Base-by-base conservation (phyloP, 1,140 invertebrate genomes). In the Drosophila pseudoananassae region DNA sequence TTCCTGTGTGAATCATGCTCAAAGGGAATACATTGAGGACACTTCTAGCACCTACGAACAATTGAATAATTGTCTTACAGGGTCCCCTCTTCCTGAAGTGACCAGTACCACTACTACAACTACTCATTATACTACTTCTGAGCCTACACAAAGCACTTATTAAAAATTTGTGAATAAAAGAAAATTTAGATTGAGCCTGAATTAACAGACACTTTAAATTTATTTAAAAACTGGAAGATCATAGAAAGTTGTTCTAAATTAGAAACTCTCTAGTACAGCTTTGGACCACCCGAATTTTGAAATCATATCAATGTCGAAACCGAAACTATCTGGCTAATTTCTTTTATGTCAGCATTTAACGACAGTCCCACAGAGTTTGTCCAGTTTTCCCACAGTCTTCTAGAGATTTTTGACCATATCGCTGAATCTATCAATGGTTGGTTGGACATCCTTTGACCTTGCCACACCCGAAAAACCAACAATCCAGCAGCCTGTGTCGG, bases 281-380 rank as follows among this genome's bases (percentile, higher is more conserved):
- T 47, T 27, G 36, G 82, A 85, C 82, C 82, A 87, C 82, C 82
- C 71, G 64, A 82, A 60, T 53, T 31, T 0, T 10, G 20, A 8
- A 46, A 29, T 15, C 46, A 38, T 79, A 65, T 77, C 51, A 47
- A 53, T 55, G 64, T 54, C 20, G 53, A 47, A 60, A 53, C 55
- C 33, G 64, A 75, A 69, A 75, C 74, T 59, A 60, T 65, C 76
- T 45, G 68, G 53, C 78, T 75, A 71, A 76, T 60, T 87, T 80
- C 66, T 27, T 87, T 85, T 88, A 87, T 82, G 83, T 66, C 74
- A 77, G 47, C 33, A 68, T 85, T 85, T 88, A 65, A 85, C 66
- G 82, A 72, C 43, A 75, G 66, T 33, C 46, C 58, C 58, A 46
- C 43, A 23, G 43, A 9, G 31, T 66, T 50, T 12, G 33, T 3